phyloP scores from a whole-genome alignment of 2,888 invertebrate genomes.

The Thera britannica region DNA sequence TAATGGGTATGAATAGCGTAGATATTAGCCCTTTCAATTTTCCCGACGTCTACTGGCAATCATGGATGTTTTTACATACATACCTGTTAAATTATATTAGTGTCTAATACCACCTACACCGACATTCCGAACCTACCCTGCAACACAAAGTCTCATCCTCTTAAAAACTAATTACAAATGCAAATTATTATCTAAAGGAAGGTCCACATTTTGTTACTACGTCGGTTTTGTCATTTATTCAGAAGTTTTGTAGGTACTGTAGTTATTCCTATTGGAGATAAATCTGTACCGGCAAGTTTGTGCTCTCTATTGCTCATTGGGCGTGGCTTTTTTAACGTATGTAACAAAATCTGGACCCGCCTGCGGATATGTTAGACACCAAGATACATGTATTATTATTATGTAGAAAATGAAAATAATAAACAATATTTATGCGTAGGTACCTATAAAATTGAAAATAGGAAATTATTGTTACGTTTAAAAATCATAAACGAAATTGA shows the following conservation, averaged over 20 bases:
- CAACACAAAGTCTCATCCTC: not conserved
- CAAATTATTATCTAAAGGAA: not conserved
- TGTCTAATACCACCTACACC: not conserved
- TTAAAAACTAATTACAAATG: not conserved
- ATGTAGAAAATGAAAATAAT: not conserved
- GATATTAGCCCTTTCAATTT: too few relatives aligned
- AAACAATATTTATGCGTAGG: not conserved
- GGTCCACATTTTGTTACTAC: not conserved
- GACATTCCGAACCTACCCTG: not conserved
- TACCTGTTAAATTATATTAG: not conserved
- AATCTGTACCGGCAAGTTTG: not conserved
- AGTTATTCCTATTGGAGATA: not conserved
- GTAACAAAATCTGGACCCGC: constrained; percentile 8
- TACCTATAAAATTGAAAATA: constrained; percentile 5
- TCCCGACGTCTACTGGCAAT: too few relatives aligned
- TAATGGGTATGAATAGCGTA: not conserved
- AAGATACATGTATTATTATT: constrained; percentile 11
- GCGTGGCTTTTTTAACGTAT: not conserved
- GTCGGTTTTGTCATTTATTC: not conserved
- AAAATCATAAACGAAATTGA: constrained; percentile 4
- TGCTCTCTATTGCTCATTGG: not conserved
- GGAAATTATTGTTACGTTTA: not conserved
- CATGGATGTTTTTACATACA: not conserved
- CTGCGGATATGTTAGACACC: constrained; percentile 24
- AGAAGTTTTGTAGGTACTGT: not conserved